These are phyloP conservation scores for Acanthopleura granulata DNA, from an alignment of 2,888 invertebrate species.

Conservation along the genomic window DNA sequence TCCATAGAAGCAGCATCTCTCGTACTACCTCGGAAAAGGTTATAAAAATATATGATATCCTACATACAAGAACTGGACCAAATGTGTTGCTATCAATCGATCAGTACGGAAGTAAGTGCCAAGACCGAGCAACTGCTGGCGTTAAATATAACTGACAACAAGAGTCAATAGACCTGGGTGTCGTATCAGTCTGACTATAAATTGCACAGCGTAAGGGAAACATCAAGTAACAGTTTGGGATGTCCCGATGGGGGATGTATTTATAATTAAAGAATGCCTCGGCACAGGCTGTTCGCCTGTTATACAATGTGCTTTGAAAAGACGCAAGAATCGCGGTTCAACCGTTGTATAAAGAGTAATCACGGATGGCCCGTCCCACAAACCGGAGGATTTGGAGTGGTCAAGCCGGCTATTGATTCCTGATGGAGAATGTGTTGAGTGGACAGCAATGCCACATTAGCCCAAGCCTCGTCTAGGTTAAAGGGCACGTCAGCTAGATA, in stretches of 20 bases:
- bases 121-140: background rate
- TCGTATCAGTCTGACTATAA: background rate
- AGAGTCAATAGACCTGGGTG: background rate
- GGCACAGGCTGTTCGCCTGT: background rate
- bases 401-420: background rate
- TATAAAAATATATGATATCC: conserved; percentile 2
- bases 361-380: background rate
- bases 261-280: background rate
- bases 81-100: background rate
- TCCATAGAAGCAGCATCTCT: too few species aligned
- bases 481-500: background rate
- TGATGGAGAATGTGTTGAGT: conserved; percentile 7
- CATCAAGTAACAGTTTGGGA: conserved; percentile 5
- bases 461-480: background rate
- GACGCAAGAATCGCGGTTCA: background rate
- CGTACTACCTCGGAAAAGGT: too few species aligned
- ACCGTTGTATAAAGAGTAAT: background rate
- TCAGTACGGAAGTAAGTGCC: background rate
- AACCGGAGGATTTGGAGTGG: background rate
- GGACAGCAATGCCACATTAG: background rate
- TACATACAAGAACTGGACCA: background rate
- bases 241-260: background rate
- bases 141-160: background rate
- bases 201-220: background rate
- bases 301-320: background rate